Evolutionary conservation across 2,888 invertebrate genomes (phyloP).

Genomic region (Caenorhabditis sp.): DNA sequence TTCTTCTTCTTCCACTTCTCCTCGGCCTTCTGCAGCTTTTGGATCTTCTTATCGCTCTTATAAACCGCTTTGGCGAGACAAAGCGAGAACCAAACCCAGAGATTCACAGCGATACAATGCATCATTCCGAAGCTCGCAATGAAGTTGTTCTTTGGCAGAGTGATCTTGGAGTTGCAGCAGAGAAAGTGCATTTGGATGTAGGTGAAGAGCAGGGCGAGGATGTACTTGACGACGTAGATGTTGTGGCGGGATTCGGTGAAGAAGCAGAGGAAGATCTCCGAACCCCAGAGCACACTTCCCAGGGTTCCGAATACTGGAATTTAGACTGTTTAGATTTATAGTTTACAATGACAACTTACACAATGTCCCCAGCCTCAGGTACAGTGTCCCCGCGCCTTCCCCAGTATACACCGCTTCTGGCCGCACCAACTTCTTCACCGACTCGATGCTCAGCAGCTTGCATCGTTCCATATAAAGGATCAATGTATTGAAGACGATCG

Average conservation of each 20-base stretch:
- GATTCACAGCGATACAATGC: constrained; percentile 59
- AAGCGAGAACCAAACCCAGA: constrained; percentile 61
- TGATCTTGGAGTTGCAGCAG: constrained; percentile 59
- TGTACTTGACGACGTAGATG: constrained; percentile 57
- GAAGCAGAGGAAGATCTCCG: constrained; percentile 60
- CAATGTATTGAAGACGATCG: constrained; percentile 42
- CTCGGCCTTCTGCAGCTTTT: constrained; percentile 42
- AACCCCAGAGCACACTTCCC: constrained; percentile 56
- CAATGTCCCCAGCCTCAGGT: constrained; percentile 50
- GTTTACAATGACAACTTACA: constrained; percentile 17
- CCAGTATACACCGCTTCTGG: constrained; percentile 52
- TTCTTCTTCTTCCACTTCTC: constrained; percentile 57
- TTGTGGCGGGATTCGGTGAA: constrained; percentile 51
- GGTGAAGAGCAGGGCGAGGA: constrained; percentile 50
- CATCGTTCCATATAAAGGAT: constrained; percentile 38
- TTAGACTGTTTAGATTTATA: neutral
- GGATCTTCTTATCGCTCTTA: constrained; percentile 47
- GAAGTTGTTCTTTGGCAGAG: constrained; percentile 49
- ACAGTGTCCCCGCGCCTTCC: constrained; percentile 53
- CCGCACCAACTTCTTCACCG: constrained; percentile 29
- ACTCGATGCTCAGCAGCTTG: constrained; percentile 27
- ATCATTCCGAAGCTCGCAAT: constrained; percentile 61
- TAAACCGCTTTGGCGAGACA: constrained; percentile 49
- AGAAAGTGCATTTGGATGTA: constrained; percentile 61
- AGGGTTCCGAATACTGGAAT: constrained; percentile 60